Percentiles rank a stretch among this genome's conserved stretches.
Evolutionary conservation across 2,888 invertebrate species (phyloP).

Genomic region (Chirona hameri): DNA sequence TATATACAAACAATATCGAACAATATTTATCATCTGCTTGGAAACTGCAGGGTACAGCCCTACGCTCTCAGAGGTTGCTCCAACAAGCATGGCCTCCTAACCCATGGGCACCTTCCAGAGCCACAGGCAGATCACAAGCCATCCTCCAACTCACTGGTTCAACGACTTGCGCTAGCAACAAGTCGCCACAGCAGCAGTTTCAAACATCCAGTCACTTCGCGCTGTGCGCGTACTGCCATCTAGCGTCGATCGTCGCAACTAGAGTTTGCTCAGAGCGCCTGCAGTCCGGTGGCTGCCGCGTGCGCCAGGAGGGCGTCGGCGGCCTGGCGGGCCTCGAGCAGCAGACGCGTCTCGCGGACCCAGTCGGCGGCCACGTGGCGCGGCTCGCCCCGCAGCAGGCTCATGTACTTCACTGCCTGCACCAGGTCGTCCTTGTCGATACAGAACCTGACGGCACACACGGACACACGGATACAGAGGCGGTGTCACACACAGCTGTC

Average conservation of each 20-base stretch:
- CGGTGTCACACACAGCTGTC: too few relatives aligned
- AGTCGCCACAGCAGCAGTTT: not conserved
- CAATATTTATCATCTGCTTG: too few relatives aligned
- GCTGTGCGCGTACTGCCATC: not conserved
- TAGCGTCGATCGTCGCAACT: not conserved
- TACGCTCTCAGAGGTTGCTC: not conserved
- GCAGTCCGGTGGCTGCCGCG: conserved; percentile 70
- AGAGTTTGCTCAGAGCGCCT: conserved; percentile 36
- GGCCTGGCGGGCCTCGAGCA: conserved; percentile 85
- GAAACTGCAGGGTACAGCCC: too few relatives aligned
- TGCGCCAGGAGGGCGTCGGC: conserved; percentile 85
- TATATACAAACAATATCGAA: too few relatives aligned
- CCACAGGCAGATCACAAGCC: not conserved
- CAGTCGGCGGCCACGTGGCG: conserved; percentile 77
- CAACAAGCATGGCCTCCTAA: not conserved
- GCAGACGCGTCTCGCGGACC: conserved; percentile 75
- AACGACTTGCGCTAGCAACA: not conserved
- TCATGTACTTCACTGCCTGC: conserved; percentile 79
- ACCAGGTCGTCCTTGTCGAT: conserved; percentile 82
- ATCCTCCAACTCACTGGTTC: not conserved
- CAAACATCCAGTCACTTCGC: not conserved
- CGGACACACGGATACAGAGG: not conserved
- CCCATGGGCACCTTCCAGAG: not conserved
- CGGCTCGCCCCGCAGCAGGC: conserved; percentile 82
- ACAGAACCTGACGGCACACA: conserved; percentile 62